These are phyloP conservation scores for Oreohelix idahoensis DNA, from an alignment of 1,140 invertebrate species.

Conservation along the genomic window DNA sequence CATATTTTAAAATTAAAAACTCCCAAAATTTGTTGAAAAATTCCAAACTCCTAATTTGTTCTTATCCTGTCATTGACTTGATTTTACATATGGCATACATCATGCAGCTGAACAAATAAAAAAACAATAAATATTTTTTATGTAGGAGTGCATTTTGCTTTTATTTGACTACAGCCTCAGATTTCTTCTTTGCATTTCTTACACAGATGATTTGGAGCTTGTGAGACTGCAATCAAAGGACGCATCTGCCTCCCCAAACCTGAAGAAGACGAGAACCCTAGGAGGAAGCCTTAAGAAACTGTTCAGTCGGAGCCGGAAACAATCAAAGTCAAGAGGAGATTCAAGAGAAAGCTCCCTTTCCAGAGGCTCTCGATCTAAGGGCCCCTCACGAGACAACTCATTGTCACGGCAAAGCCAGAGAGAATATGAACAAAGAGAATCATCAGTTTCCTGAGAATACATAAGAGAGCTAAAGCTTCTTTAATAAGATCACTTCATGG, in stretches of 20 bases:
- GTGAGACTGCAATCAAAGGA: slow-evolving; percentile 47
- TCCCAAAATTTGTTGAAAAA: no score
- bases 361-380: slow-evolving; percentile 53
- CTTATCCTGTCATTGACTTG: no score
- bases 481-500: background rate
- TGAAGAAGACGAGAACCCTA: slow-evolving; percentile 64
- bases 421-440: slow-evolving; percentile 38
- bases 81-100: no score
- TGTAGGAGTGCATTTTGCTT: no score
- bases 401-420: slow-evolving; percentile 48
- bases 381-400: slow-evolving; percentile 60
- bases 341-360: slow-evolving; percentile 63
- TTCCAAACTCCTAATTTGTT: no score
- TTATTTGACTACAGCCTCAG: no score
- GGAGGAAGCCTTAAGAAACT: slow-evolving; percentile 65
- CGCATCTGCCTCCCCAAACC: slow-evolving; percentile 49
- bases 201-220: slow-evolving; percentile 60
- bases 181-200: no score
- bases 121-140: no score
- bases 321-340: slow-evolving; percentile 48
- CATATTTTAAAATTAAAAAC: no score
- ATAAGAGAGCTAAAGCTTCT: no score
- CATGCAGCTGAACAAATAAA: no score
- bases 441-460: slow-evolving; percentile 46
- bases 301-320: slow-evolving; percentile 56